Evolutionary conservation across 2,797 vertebrate species (phyloP).

Genomic region (Rhodeus uyekii): DNA sequence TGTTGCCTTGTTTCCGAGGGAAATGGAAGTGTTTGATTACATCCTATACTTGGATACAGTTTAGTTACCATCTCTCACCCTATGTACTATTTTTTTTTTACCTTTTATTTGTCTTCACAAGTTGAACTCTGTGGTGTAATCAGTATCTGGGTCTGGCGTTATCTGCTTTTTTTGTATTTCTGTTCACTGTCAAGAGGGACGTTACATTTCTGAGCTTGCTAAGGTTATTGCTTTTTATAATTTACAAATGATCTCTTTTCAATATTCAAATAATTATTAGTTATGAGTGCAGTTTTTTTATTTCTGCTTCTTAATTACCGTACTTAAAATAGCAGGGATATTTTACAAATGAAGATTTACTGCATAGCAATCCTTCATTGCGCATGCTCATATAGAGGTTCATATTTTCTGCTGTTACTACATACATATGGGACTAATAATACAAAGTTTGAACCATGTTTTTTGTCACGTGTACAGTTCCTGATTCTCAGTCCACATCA

Average conservation of each 20-base stretch:
- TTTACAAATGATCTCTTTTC: neutral
- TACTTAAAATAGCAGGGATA: neutral
- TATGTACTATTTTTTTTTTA: neutral
- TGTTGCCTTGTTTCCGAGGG: neutral
- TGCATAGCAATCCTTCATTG: neutral
- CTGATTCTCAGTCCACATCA: neutral
- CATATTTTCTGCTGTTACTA: neutral
- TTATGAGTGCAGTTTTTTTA: neutral
- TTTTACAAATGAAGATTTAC: neutral
- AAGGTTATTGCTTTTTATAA: neutral
- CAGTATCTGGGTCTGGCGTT: constrained; percentile 6
- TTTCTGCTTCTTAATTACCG: neutral
- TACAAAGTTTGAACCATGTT: neutral
- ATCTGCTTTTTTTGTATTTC: constrained; percentile 23
- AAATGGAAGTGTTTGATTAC: neutral
- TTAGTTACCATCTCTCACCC: neutral
- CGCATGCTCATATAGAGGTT: neutral
- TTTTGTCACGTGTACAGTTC: constrained; percentile 1
- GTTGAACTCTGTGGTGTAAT: neutral
- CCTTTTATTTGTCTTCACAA: neutral
- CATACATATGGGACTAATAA: neutral
- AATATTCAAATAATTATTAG: neutral
- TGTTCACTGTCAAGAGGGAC: constrained; percentile 13
- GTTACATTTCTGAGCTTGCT: neutral
- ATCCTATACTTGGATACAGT: neutral